A percentile compares a stretch with the other conserved stretches of the same genome.
These are phyloP conservation scores for Sitta carolinensis DNA, from an alignment of 2,797 vertebrate genomes.

Conservation along the genomic window DNA sequence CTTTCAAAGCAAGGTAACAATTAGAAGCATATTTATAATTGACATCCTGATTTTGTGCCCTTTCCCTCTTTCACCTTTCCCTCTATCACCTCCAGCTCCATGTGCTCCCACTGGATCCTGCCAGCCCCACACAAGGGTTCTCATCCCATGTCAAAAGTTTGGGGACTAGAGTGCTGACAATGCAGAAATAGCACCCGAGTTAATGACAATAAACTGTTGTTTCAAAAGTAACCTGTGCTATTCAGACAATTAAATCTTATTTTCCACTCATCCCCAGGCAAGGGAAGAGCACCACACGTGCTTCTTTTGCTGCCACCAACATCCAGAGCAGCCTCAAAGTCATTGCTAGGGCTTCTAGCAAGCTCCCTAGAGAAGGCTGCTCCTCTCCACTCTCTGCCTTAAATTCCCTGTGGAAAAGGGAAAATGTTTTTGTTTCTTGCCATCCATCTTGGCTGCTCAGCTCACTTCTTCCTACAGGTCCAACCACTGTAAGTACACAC, in stretches of 20 bases:
- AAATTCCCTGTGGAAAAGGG: not conserved
- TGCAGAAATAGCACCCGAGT: not conserved
- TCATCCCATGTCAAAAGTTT: accelerated
- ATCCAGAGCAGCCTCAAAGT: not conserved
- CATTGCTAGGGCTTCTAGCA: not conserved
- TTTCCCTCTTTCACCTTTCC: not conserved
- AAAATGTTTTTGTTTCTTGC: not conserved
- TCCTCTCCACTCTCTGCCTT: not conserved
- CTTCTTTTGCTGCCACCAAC: not conserved
- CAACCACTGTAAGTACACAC: not conserved
- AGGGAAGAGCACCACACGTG: not conserved
- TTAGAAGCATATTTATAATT: not conserved
- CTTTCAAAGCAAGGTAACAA: conserved; percentile 1
- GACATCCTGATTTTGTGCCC: not conserved
- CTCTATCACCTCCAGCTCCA: not conserved
- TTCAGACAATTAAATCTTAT: not conserved
- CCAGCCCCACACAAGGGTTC: not conserved
- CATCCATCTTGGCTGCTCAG: not conserved
- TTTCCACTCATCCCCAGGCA: not conserved
- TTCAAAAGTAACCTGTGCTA: not conserved
- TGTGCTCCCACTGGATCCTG: accelerated
- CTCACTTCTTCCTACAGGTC: not conserved
- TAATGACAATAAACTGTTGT: not conserved
- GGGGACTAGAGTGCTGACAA: not conserved
- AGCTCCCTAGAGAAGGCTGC: not conserved